Evolutionary conservation across 2,113 vertebrate species (phyloP), one percentile per base, ranked within the genome.

Genomic region (Patagioenas fasciata): DNA sequence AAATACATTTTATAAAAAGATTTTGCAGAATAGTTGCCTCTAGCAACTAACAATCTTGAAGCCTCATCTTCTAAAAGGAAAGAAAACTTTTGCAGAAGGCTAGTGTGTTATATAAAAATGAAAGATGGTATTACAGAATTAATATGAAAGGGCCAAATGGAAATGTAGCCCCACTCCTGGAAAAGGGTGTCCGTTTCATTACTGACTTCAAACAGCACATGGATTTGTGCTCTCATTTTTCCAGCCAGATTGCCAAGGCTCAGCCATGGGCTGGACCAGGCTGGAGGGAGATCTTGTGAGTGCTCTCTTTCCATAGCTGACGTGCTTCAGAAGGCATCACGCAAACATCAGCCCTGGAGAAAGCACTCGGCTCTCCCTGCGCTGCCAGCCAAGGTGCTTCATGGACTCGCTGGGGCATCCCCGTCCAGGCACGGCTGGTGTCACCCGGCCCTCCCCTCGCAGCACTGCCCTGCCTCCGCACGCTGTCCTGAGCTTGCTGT

Each of bases 1-100:
- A 96, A 98, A 97, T 98, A 97, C 44, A 96, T 97, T 96, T 92
- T 93, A 95, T 94, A 92, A 86, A 95, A 98, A 95, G 93, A 92
- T 92, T 96, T 93, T 94, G 88, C 91, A 94, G 91, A 95, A 94
- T 64, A 94, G 73, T 84, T 83, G 93, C 95, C 94, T 96, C 96
- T 92, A 94, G 96, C 95, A 96, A 85, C 90, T 88, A 93, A 82
- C 88, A 28, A 85, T 96, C 74, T 91, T 70, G 62, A 85, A 42
- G 78, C 95, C 88, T 96, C 91, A 90, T 96, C 86, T 93, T 93
- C 80, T 28, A 10, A 86, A 71, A 89, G 92, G 88, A 75, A 95
- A 87, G 86, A 80, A 81, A 95, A 95, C 42, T 86, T 85, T 86
- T 91, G 85, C 83, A 89, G 81, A 57, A 62, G 61, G 88, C 86